A percentile compares a stretch with the other conserved stretches of the same genome.
These are phyloP conservation scores for Myodes glareolus DNA, from an alignment of 2,113 vertebrate species.

Conservation along the genomic window DNA sequence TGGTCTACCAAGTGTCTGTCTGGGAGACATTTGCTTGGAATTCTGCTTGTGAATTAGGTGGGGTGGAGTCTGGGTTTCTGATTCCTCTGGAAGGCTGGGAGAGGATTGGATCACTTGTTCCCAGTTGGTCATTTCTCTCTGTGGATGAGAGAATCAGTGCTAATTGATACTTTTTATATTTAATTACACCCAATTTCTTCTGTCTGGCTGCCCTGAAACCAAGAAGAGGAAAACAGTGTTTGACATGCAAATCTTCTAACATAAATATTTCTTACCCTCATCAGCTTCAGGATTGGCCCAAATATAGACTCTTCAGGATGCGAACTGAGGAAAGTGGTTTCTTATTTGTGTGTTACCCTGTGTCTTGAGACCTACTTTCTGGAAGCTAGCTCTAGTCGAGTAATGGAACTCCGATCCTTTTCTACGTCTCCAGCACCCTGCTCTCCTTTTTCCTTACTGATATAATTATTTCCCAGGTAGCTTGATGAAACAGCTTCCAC, in stretches of 20 bases:
- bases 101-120: slow-evolving; percentile 81
- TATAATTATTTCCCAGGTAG: slow-evolving; percentile 17
- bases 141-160: slow-evolving; percentile 86
- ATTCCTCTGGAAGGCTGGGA: slow-evolving; percentile 42
- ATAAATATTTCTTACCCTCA: slow-evolving; percentile 87
- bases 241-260: slow-evolving; percentile 87
- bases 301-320: slow-evolving; percentile 66
- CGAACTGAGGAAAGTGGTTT: slow-evolving; percentile 22
- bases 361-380: slow-evolving; percentile 38
- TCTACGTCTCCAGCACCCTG: background rate
- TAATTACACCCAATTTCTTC: slow-evolving; percentile 90
- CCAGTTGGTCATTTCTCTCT: slow-evolving; percentile 84
- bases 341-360: slow-evolving; percentile 55
- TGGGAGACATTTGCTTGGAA: background rate
- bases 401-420: slow-evolving; percentile 6
- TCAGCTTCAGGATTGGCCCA: slow-evolving; percentile 81
- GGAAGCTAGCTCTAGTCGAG: slow-evolving; percentile 36
- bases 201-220: slow-evolving; percentile 87
- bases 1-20: background rate
- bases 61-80: slow-evolving; percentile 43
- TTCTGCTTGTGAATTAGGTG: slow-evolving; percentile 34
- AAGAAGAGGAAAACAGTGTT: slow-evolving; percentile 89
- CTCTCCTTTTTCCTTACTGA: background rate
- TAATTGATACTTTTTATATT: slow-evolving; percentile 89
- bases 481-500: background rate